These are phyloP conservation scores for Pao palembangensis DNA, from an alignment of 2,113 vertebrate genomes.

Conservation along the genomic window DNA sequence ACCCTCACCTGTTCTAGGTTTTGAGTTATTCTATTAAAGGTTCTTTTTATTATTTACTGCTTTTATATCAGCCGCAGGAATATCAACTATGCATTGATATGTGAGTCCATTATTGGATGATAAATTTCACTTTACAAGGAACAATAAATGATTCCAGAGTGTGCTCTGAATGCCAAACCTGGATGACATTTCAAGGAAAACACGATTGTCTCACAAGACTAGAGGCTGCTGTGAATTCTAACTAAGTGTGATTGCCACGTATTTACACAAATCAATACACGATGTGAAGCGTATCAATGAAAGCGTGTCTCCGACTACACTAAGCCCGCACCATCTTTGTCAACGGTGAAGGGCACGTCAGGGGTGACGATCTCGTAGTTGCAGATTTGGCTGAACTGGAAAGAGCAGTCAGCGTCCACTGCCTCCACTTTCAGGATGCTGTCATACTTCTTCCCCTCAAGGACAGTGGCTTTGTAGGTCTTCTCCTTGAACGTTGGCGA, in stretches of 20 bases:
- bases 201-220: conserved; percentile 3
- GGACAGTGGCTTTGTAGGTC: conserved; percentile 88
- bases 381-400: conserved; percentile 99
- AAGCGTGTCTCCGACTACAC: not conserved
- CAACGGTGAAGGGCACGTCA: conserved; percentile 87
- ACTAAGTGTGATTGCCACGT: conserved; percentile 7
- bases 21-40: not conserved
- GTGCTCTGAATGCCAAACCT: not conserved
- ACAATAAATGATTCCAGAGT: not conserved
- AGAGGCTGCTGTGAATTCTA: conserved; percentile 29
- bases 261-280: conserved; percentile 54
- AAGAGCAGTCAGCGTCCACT: conserved; percentile 93
- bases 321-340: conserved; percentile 89
- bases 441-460: conserved; percentile 85
- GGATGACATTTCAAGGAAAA: conserved; percentile 44
- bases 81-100: not conserved
- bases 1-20: not conserved
- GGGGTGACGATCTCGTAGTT: conserved; percentile 94
- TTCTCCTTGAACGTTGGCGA: conserved; percentile 95
- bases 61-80: not conserved
- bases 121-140: conserved; percentile 17
- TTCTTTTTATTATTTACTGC: not conserved
- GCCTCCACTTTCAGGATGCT: conserved; percentile 91
- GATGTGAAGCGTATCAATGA: conserved; percentile 38
- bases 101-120: conserved; percentile 2